Conservation (phyloP, 2,888 invertebrate genomes). For the Apodemia mormo region DNA sequence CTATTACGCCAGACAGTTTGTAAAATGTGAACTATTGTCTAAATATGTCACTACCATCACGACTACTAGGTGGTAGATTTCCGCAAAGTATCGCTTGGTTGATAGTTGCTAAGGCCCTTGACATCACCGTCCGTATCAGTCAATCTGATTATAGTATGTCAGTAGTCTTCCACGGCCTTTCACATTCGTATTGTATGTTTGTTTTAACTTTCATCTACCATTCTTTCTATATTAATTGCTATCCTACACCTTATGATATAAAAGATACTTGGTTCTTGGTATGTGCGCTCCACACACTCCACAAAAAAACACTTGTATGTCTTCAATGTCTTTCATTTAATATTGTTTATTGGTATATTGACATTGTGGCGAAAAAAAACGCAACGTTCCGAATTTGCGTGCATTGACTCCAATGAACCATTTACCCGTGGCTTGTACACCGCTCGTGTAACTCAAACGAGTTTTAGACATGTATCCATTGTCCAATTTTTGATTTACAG, state of each 20-base stretch:
- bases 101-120: too few relatives aligned
- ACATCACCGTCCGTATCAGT: too few relatives aligned
- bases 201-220: neutral
- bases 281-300: neutral
- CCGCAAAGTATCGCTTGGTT: too few relatives aligned
- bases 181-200: too few relatives aligned
- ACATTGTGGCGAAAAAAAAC: slow-evolving; percentile 48
- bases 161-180: too few relatives aligned
- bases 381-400: slow-evolving; percentile 63
- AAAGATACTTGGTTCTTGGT: neutral
- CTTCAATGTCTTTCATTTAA: slow-evolving; percentile 5
- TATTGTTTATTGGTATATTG: slow-evolving; percentile 21
- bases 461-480: slow-evolving; percentile 58
- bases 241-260: neutral
- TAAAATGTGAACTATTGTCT: too few relatives aligned
- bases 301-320: neutral
- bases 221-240: too few relatives aligned
- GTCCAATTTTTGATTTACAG: slow-evolving; percentile 25
- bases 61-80: too few relatives aligned
- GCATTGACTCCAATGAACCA: slow-evolving; percentile 71
- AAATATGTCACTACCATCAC: too few relatives aligned
- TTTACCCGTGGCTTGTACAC: slow-evolving; percentile 53
- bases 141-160: too few relatives aligned
- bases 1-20: too few relatives aligned
- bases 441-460: slow-evolving; percentile 52